Evolutionary conservation across 92 coral and sea anemone genomes (phyloP).

Genomic region (Plumapathes pennacea): DNA sequence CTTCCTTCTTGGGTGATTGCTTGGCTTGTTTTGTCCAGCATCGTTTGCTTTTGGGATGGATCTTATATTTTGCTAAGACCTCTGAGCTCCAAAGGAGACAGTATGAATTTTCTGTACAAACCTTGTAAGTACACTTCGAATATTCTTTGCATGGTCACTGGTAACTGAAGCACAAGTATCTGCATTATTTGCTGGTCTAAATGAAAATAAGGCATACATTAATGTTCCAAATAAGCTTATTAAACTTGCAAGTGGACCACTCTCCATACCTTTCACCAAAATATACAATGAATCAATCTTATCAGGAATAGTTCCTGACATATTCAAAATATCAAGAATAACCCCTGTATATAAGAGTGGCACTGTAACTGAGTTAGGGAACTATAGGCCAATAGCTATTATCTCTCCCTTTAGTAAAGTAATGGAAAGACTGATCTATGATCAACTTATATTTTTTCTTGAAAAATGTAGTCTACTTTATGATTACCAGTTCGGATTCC

Average conservation of each 20-base stretch:
- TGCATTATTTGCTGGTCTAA: constrained; percentile 2
- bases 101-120: too few relatives aligned
- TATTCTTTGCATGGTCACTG: constrained; percentile 17
- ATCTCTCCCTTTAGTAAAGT: constrained; percentile 47
- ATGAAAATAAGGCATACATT: constrained; percentile 25
- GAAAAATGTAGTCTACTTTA: constrained; percentile 21
- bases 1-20: too few relatives aligned
- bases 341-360: constrained; percentile 46
- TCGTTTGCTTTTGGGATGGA: too few relatives aligned
- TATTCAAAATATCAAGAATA: constrained; percentile 30
- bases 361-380: constrained; percentile 22
- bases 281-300: constrained; percentile 34
- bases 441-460: constrained; percentile 14
- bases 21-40: too few relatives aligned
- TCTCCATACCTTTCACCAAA: constrained; percentile 18
- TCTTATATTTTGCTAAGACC: too few relatives aligned
- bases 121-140: constrained; percentile 3
- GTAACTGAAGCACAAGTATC: constrained; percentile 3
- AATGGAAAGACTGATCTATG: constrained; percentile 38
- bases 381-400: constrained; percentile 45
- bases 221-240: constrained; percentile 41
- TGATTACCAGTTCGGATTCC: constrained; percentile 48
- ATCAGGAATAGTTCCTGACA: constrained; percentile 31
- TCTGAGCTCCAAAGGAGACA: too few relatives aligned
- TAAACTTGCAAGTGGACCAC: constrained; percentile 27